Conservation (phyloP, 2,113 vertebrate species). For the Antennarius striatus region DNA sequence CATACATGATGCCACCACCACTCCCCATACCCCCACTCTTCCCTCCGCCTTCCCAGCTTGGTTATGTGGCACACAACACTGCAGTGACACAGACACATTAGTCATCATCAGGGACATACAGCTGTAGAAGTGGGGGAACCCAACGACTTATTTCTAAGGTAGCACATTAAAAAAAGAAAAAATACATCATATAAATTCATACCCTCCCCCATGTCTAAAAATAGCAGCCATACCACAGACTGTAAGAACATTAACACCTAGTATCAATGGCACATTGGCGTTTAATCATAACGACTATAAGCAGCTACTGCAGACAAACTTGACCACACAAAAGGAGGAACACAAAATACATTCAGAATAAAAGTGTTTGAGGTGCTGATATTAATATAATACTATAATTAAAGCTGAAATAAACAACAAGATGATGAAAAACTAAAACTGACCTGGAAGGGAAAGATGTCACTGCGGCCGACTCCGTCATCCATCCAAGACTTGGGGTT, state of each 20-base stretch:
- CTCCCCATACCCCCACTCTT: not conserved
- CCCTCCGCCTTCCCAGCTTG: slow-evolving; percentile 5
- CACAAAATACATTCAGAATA: not conserved
- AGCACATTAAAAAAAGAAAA: slow-evolving; percentile 32
- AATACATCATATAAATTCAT: slow-evolving; percentile 46
- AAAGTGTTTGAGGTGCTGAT: not conserved
- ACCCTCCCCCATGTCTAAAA: slow-evolving; percentile 42
- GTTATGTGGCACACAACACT: slow-evolving; percentile 62
- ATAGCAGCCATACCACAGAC: slow-evolving; percentile 46
- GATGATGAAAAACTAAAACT: slow-evolving; percentile 53
- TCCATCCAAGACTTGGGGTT: slow-evolving; percentile 99
- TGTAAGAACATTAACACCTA: slow-evolving; percentile 37
- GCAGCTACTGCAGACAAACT: slow-evolving; percentile 1
- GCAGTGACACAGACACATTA: slow-evolving; percentile 71
- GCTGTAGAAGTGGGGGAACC: slow-evolving; percentile 57
- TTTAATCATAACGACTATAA: slow-evolving; percentile 29
- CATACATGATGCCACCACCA: slow-evolving; percentile 11
- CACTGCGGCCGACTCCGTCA: slow-evolving; percentile 91
- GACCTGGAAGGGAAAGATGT: slow-evolving; percentile 99
- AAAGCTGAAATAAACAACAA: not conserved
- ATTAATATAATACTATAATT: not conserved
- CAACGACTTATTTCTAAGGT: slow-evolving; percentile 28
- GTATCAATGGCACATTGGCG: slow-evolving; percentile 26
- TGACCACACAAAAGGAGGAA: slow-evolving; percentile 1
- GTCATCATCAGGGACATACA: slow-evolving; percentile 71